phyloP scores from a whole-genome alignment of 2,888 invertebrate genomes.

The Halictus ligatus region DNA sequence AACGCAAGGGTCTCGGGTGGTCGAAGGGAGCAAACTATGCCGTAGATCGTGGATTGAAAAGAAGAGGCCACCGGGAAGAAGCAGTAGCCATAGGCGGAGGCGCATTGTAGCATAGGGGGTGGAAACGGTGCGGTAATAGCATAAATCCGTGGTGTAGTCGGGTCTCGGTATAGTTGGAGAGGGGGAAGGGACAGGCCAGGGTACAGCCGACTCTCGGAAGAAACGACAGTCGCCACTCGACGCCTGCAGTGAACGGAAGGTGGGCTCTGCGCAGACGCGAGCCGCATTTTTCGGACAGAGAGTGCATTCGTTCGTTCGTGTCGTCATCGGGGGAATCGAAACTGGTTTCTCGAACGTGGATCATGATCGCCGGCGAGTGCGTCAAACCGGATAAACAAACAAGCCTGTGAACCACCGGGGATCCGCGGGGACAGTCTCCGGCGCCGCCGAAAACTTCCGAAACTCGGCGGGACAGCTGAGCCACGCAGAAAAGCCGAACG shows the following conservation, averaged over 20 bases:
- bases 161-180: conserved; percentile 58
- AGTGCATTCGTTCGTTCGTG: conserved; percentile 44
- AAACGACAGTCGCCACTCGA: conserved; percentile 83
- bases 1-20: neutral
- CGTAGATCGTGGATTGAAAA: conserved; percentile 43
- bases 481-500: neutral
- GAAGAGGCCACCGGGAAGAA: conserved; percentile 61
- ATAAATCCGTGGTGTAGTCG: conserved; percentile 75
- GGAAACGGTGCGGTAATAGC: conserved; percentile 75
- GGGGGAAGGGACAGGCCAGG: conserved; percentile 75
- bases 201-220: conserved; percentile 74
- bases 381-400: neutral
- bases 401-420: neutral
- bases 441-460: neutral
- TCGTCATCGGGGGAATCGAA: conserved; percentile 20
- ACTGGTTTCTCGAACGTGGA: conserved; percentile 49
- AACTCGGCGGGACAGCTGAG: neutral
- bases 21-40: conserved; percentile 28
- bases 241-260: conserved; percentile 78
- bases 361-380: conserved; percentile 45
- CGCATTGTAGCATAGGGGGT: conserved; percentile 69
- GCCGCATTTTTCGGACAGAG: conserved; percentile 52
- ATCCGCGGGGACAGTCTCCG: neutral
- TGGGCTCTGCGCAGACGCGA: conserved; percentile 53
- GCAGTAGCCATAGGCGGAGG: conserved; percentile 59